phyloP scores from a whole-genome alignment of 2,888 invertebrate species.

The Hirtodrosophila duncani region DNA sequence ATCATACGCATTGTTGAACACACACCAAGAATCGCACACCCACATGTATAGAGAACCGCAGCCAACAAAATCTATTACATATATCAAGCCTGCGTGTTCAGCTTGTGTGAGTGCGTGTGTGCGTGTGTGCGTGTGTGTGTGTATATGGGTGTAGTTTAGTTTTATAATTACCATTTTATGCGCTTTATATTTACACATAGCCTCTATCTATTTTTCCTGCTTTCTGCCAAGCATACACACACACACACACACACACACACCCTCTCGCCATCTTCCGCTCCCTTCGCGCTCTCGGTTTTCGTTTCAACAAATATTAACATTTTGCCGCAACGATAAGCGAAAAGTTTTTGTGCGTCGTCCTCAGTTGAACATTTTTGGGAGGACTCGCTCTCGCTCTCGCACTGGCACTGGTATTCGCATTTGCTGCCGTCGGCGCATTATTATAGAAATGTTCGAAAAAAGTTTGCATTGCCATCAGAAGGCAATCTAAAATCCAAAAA shows the following conservation, averaged over 20 bases:
- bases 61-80: slow-evolving; percentile 64
- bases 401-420: too few species aligned
- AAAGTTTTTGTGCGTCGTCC: slow-evolving; percentile 56
- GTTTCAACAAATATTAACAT: slow-evolving; percentile 69
- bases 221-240: background rate
- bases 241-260: background rate
- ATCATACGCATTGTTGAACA: slow-evolving; percentile 66
- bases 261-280: too few species aligned
- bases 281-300: too few species aligned
- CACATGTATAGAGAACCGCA: too few species aligned
- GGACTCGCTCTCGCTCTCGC: too few species aligned
- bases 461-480: slow-evolving; percentile 23
- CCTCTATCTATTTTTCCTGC: background rate
- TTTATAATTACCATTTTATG: slow-evolving; percentile 69
- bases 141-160: slow-evolving; percentile 58
- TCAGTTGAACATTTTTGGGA: background rate
- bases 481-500: slow-evolving; percentile 41
- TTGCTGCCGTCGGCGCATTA: slow-evolving; percentile 49
- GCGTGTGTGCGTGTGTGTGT: background rate
- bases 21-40: slow-evolving; percentile 10
- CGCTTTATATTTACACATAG: slow-evolving; percentile 57
- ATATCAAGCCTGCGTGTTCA: slow-evolving; percentile 30
- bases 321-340: slow-evolving; percentile 65
- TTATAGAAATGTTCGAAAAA: slow-evolving; percentile 67
- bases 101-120: background rate